phyloP scores from a whole-genome alignment of 2,113 vertebrate species.

The Melanocharis versteri region DNA sequence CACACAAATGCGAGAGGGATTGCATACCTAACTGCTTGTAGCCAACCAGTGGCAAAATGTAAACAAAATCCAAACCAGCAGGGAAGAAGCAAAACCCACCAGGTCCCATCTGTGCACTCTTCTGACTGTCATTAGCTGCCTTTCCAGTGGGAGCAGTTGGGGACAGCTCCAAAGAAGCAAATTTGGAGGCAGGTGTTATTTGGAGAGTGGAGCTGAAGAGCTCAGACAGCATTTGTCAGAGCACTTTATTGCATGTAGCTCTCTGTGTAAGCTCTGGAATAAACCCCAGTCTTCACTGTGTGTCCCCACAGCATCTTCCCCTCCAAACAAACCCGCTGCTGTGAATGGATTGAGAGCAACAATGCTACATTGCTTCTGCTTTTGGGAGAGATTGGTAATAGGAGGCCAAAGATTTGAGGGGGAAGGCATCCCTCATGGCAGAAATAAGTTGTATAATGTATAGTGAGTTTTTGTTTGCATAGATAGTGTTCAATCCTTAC shows the following conservation, averaged over 20 bases:
- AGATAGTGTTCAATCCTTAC: constrained; percentile 63
- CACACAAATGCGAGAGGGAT: neutral
- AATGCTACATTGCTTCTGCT: constrained; percentile 17
- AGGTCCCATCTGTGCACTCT: neutral
- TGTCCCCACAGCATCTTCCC: neutral
- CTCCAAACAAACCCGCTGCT: neutral
- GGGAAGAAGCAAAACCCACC: neutral
- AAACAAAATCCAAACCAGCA: neutral
- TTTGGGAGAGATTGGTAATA: constrained; percentile 51
- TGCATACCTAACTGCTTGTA: neutral
- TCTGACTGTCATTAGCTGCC: neutral
- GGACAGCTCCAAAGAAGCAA: neutral
- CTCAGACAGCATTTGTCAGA: neutral
- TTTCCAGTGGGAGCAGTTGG: neutral
- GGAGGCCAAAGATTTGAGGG: constrained; percentile 77
- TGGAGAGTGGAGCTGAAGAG: neutral
- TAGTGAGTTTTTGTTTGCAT: constrained; percentile 65
- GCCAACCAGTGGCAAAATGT: neutral
- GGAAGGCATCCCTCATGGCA: constrained; percentile 57
- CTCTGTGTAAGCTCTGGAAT: neutral
- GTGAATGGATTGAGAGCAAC: constrained; percentile 45
- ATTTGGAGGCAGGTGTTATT: neutral
- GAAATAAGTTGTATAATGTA: constrained; percentile 63
- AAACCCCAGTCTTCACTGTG: neutral
- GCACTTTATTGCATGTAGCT: neutral